Percentiles rank a stretch among this genome's conserved stretches.
phyloP scores from a whole-genome alignment of 2,797 vertebrate species.

The Takifugu rubripes region DNA sequence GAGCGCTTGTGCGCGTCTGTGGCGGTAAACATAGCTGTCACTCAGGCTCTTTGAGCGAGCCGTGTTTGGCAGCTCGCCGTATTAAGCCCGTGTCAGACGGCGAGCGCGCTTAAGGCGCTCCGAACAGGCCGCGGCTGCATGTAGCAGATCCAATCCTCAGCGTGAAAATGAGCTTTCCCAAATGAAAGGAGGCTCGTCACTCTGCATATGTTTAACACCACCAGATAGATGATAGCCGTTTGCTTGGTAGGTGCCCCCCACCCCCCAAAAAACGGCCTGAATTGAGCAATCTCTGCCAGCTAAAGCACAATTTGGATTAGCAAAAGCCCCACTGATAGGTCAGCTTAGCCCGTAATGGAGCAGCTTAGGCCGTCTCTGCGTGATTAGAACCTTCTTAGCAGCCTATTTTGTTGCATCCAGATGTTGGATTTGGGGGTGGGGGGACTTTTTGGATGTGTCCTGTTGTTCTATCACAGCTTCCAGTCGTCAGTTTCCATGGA shows the following conservation, averaged over 20 bases:
- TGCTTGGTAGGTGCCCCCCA: conserved; percentile 47
- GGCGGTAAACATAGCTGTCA: conserved; percentile 42
- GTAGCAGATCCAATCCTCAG: conserved; percentile 25
- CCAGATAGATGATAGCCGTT: conserved; percentile 52
- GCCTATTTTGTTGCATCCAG: conserved; percentile 72
- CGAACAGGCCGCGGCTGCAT: conserved; percentile 30
- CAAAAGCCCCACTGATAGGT: conserved; percentile 75
- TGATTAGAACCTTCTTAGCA: conserved; percentile 75
- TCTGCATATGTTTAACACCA: conserved; percentile 36
- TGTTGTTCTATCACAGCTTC: no score
- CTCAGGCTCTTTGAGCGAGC: conserved; percentile 43
- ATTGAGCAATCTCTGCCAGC: conserved; percentile 73
- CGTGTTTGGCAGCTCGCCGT: conserved; percentile 26
- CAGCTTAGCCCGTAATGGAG: conserved; percentile 81
- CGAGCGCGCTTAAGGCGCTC: conserved; percentile 40
- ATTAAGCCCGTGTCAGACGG: conserved; percentile 42
- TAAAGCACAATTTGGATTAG: conserved; percentile 80
- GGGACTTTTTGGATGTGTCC: neutral
- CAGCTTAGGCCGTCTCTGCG: conserved; percentile 76
- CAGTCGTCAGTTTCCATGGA: no score
- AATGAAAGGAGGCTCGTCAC: conserved; percentile 6
- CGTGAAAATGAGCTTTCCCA: conserved; percentile 34
- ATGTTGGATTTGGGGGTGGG: conserved; percentile 65
- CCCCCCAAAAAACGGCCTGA: conserved; percentile 35
- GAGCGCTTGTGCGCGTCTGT: conserved; percentile 18